Evolutionary conservation across 2,113 vertebrate genomes (phyloP), one percentile per base, ranked within the genome.

Genomic region (Pygoscelis adeliae): DNA sequence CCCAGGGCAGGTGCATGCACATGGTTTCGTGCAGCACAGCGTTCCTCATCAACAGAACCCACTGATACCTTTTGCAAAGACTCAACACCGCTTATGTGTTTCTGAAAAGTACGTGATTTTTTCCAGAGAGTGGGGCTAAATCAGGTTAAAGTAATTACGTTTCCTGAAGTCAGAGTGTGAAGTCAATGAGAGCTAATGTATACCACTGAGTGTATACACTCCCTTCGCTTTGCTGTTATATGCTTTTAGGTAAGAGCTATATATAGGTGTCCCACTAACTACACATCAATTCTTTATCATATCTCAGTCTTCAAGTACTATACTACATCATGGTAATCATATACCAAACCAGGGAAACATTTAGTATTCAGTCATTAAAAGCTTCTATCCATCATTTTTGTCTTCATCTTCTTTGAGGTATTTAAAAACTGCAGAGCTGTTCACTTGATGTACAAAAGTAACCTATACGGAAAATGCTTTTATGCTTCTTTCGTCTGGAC

Each of bases 271-370:
- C 53, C 91, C 78, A 95, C 58, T 93, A 94, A 69, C 84, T 85
- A 40, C 46, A 85, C 90, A 96, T 97, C 70, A 95, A 97, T 95
- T 95, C 95, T 96, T 97, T 83, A 97, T 91, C 62, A 76, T 49
- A 83, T 46, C 49, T 80, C 47, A 29, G 34, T 69, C 70, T 85
- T 80, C 40, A 66, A 93, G 69, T 63, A 52, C 65, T 71, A 14
- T 20, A 53, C 36, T 67, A n/a, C 65, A 76, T 52, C 58, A 65
- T 8, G 20, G 44, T 61, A 86, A 69, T 59, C 58, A 61, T 26
- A 61, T 10, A 69, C 29, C 44, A 90, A 89, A 83, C 8, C 27
- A 78, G 15, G 42, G 46, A 73, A 93, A 65, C 38, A 84, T 66
- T 87, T 72, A 79, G 20, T 49, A 82, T n/a, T 87, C 69, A 69